A percentile compares a stretch with the other conserved stretches of the same genome.
phyloP scores from a whole-genome alignment of 2,888 invertebrate species.

The Marasmarcha lunaedactyla region DNA sequence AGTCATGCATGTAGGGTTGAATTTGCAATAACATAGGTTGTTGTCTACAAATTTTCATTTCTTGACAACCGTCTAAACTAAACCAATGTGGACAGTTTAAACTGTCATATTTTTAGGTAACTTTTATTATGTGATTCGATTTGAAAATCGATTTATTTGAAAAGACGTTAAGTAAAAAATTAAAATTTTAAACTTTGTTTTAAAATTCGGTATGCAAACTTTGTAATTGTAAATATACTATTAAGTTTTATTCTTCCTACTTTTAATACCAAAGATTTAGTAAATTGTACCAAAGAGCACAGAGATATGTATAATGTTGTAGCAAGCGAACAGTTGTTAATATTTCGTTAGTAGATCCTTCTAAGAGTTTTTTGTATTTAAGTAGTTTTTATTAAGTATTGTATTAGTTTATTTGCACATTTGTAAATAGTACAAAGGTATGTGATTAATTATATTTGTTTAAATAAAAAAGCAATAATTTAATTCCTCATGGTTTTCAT shows the following conservation, averaged over 20 bases:
- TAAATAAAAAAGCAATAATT: conserved; percentile 51
- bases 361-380: conserved; percentile 20
- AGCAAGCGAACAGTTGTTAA: conserved; percentile 45
- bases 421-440: conserved; percentile 59
- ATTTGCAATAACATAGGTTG: too few species aligned
- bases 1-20: too few species aligned
- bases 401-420: conserved; percentile 32
- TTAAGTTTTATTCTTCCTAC: conserved; percentile 10
- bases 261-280: conserved; percentile 19
- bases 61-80: too few species aligned
- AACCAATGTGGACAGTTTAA: too few species aligned
- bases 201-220: too few species aligned
- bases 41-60: too few species aligned
- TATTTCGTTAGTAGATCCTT: conserved; percentile 30
- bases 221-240: conserved; percentile 5
- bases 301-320: conserved; percentile 40
- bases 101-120: too few species aligned
- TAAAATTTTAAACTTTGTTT: too few species aligned
- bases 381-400: conserved; percentile 33
- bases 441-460: conserved; percentile 21
- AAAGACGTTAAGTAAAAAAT: too few species aligned
- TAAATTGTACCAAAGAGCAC: conserved; percentile 30
- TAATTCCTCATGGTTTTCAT: conserved; percentile 15
- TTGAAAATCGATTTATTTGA: too few species aligned
- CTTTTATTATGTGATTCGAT: too few species aligned